A percentile compares a stretch with the other conserved stretches of the same genome.
phyloP scores from a whole-genome alignment of 2,888 invertebrate genomes.

The Acheta domesticus region DNA sequence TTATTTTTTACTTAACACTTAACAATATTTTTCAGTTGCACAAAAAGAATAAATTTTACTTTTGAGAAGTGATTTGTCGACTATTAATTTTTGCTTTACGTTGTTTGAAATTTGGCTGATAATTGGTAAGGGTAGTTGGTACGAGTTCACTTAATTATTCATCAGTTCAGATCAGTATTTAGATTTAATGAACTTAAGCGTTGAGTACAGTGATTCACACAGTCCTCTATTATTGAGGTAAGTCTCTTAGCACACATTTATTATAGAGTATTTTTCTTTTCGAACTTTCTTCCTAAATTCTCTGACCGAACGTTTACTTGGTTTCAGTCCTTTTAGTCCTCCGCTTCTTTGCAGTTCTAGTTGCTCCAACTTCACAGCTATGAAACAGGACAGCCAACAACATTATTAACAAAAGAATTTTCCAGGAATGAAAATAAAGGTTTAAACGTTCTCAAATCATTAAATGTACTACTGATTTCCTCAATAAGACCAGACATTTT shows the following conservation, averaged over 20 bases:
- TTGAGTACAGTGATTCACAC: background rate
- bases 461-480: background rate
- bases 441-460: background rate
- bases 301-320: background rate
- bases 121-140: background rate
- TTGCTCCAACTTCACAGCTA: background rate
- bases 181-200: background rate
- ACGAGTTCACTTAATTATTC: background rate
- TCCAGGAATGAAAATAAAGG: background rate
- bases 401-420: background rate
- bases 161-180: background rate
- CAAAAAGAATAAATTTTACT: too few species aligned
- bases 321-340: background rate
- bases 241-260: background rate
- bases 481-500: background rate
- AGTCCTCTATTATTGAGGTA: background rate
- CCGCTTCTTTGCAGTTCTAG: background rate
- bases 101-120: background rate
- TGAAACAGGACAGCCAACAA: background rate
- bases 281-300: background rate
- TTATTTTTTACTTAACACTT: too few species aligned
- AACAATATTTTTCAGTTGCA: too few species aligned
- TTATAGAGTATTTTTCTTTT: background rate
- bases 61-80: too few species aligned
- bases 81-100: too few species aligned